Evolutionary conservation across 2,797 vertebrate species (phyloP).

Genomic region (Microctenopoma lineatum): DNA sequence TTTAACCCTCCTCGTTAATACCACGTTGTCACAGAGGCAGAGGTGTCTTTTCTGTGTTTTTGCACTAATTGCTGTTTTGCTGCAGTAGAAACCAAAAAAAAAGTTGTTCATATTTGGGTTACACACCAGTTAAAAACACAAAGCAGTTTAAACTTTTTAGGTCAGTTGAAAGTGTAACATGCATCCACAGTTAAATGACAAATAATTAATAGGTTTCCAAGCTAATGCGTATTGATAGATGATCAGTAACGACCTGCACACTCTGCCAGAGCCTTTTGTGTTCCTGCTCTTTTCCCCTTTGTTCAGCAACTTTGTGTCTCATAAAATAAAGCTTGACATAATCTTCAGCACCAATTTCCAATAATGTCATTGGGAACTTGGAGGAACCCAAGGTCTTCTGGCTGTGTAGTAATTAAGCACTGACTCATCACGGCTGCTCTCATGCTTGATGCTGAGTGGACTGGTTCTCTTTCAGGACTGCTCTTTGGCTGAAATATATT

Average conservation of each 20-base stretch:
- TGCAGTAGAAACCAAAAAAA: background rate
- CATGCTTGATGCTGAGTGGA: slow-evolving; percentile 53
- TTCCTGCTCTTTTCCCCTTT: slow-evolving; percentile 43
- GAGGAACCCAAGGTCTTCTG: slow-evolving; percentile 47
- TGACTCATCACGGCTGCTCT: slow-evolving; percentile 50
- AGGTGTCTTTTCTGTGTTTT: background rate
- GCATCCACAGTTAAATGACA: slow-evolving; percentile 50
- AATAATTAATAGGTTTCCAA: slow-evolving; percentile 77
- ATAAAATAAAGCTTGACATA: slow-evolving; percentile 65
- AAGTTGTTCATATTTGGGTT: slow-evolving; percentile 13
- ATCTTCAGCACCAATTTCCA: slow-evolving; percentile 63
- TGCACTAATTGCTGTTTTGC: slow-evolving; percentile 17
- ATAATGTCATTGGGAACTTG: slow-evolving; percentile 60
- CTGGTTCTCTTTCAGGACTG: slow-evolving; percentile 32
- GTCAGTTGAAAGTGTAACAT: slow-evolving; percentile 11
- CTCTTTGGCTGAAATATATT: slow-evolving; percentile 35
- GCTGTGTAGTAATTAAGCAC: slow-evolving; percentile 63
- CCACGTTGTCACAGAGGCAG: background rate
- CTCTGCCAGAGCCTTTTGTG: slow-evolving; percentile 55
- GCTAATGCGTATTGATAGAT: slow-evolving; percentile 72
- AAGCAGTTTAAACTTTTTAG: background rate
- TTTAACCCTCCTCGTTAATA: background rate
- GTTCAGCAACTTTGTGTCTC: slow-evolving; percentile 73
- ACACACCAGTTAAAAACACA: background rate
- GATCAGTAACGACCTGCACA: slow-evolving; percentile 62